Conservation (phyloP, 2,888 invertebrate species). For the Drosophila fungiperda region DNA sequence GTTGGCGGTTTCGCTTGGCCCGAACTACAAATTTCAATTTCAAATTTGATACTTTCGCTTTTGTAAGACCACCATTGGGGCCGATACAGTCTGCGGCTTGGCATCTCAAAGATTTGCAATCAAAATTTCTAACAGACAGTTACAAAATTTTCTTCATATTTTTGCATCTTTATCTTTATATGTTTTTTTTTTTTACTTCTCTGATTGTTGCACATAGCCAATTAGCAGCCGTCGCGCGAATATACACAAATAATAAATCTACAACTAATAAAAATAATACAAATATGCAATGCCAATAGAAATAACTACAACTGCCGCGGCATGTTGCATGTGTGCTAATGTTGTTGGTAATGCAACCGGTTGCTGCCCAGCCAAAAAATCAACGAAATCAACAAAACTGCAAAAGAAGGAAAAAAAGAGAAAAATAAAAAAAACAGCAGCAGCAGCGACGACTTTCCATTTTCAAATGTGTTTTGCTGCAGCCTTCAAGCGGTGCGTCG, state of each 20-base stretch:
- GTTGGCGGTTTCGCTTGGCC: conserved; percentile 43
- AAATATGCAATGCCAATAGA: conserved; percentile 50
- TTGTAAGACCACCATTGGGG: conserved; percentile 11
- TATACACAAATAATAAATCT: conserved; percentile 71
- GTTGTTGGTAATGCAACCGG: conserved; percentile 67
- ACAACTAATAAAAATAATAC: conserved; percentile 69
- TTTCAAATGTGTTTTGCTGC: conserved; percentile 76
- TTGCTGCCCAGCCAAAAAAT: conserved; percentile 63
- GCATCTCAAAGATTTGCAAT: conserved; percentile 40
- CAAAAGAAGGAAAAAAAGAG: conserved; percentile 37
- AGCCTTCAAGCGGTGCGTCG: conserved; percentile 52
- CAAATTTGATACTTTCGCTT: conserved; percentile 69
- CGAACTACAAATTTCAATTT: conserved; percentile 56
- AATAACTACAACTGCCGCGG: conserved; percentile 14
- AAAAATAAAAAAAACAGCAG: conserved; percentile 21
- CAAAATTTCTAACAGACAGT: conserved; percentile 31
- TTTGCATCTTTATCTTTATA: background rate
- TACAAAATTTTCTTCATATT: conserved; percentile 32
- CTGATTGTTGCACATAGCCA: conserved; percentile 32
- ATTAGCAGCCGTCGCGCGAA: conserved; percentile 58
- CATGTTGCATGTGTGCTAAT: conserved; percentile 57
- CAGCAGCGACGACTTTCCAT: conserved; percentile 73
- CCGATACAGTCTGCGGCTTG: conserved; percentile 10
- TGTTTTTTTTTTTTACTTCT: background rate
- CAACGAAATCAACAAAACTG: conserved; percentile 38